These are phyloP conservation scores for Calypte anna DNA, from an alignment of 2,113 vertebrate species.

Conservation along the genomic window DNA sequence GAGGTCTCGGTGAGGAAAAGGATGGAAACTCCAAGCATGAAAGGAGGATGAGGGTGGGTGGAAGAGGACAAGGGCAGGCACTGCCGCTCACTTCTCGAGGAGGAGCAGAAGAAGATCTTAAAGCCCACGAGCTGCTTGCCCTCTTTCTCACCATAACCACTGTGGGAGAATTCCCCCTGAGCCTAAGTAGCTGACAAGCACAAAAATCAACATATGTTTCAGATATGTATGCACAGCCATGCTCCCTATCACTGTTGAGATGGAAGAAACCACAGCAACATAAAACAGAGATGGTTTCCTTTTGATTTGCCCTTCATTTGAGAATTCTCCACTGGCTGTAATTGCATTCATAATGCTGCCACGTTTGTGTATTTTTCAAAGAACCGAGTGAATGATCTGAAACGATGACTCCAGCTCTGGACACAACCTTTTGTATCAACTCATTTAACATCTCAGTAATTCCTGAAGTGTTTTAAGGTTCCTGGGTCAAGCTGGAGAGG, in stretches of 20 bases:
- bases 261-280: constrained; percentile 47
- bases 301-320: constrained; percentile 30
- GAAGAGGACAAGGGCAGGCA: constrained; percentile 25
- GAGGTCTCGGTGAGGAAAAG: constrained; percentile 64
- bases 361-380: constrained; percentile 28
- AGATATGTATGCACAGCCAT: constrained; percentile 53
- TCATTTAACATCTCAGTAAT: constrained; percentile 27
- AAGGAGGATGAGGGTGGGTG: constrained; percentile 36
- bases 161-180: constrained; percentile 52
- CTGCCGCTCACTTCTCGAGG: background rate
- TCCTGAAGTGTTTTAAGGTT: background rate
- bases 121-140: constrained; percentile 40
- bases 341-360: background rate
- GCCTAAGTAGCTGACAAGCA: constrained; percentile 41
- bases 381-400: constrained; percentile 23
- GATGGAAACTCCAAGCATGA: constrained; percentile 53
- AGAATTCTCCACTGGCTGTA: background rate
- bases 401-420: constrained; percentile 10
- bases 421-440: constrained; percentile 6
- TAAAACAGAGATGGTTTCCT: constrained; percentile 38
- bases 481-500: background rate
- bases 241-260: constrained; percentile 7
- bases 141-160: constrained; percentile 20
- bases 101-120: constrained; percentile 37
- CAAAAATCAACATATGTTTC: constrained; percentile 62